These are phyloP conservation scores for Pardosa pseudoannulata DNA, from an alignment of 2,888 invertebrate species.

Conservation along the genomic window DNA sequence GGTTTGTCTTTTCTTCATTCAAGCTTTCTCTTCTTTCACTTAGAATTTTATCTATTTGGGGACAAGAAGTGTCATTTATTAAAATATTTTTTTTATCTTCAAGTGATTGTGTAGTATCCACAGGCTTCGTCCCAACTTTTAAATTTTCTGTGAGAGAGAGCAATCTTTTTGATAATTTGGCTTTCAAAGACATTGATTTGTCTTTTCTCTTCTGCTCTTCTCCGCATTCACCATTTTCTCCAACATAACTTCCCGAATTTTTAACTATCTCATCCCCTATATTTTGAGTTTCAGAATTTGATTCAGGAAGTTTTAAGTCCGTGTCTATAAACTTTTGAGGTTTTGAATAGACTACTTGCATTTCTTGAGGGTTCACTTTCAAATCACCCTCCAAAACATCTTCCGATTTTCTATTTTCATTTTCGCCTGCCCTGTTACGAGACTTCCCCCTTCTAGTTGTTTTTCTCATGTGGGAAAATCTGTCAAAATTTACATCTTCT, in stretches of 20 bases:
- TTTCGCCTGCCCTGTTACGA: slow-evolving; percentile 9
- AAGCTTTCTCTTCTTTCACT: slow-evolving; percentile 47
- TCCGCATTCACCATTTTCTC: slow-evolving; percentile 24
- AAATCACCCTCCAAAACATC: neutral
- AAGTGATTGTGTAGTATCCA: slow-evolving; percentile 8
- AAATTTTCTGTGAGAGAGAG: slow-evolving; percentile 69
- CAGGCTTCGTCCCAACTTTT: slow-evolving; percentile 32
- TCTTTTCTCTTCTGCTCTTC: slow-evolving; percentile 44
- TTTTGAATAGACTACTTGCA: neutral
- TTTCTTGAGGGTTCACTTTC: neutral
- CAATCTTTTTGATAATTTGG: slow-evolving; percentile 63
- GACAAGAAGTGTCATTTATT: slow-evolving; percentile 31
- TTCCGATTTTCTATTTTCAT: neutral
- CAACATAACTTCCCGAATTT: slow-evolving; percentile 2
- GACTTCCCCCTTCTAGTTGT: slow-evolving; percentile 61
- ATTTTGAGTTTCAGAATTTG: slow-evolving; percentile 20
- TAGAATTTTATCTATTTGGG: slow-evolving; percentile 41
- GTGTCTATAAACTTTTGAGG: neutral
- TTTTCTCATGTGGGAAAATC: slow-evolving; percentile 71
- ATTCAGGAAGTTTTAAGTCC: slow-evolving; percentile 7
- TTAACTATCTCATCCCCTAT: slow-evolving; percentile 21
- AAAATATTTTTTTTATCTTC: slow-evolving; percentile 27
- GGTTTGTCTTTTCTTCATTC: slow-evolving; percentile 54
- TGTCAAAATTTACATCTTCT: slow-evolving; percentile 67
- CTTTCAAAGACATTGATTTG: slow-evolving; percentile 53